A percentile compares a stretch with the other conserved stretches of the same genome.
phyloP scores from a whole-genome alignment of 2,888 invertebrate genomes.

The Amphipyra tragopoginis region DNA sequence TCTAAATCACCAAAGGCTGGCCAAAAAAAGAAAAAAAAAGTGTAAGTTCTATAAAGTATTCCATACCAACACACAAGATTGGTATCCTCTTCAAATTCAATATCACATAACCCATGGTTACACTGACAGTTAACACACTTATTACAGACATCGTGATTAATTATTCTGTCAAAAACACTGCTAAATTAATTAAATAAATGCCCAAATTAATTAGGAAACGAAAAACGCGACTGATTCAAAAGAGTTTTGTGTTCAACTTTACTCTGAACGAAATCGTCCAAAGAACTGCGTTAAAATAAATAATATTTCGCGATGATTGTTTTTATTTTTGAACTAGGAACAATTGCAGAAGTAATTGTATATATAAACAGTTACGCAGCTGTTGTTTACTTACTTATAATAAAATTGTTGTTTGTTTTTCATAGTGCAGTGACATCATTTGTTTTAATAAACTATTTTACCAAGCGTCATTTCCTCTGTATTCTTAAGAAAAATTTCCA shows the following conservation, averaged over 20 bases:
- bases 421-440: slow-evolving; percentile 29
- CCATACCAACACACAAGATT: neutral
- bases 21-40: no score
- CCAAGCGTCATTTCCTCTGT: slow-evolving; percentile 9
- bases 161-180: neutral
- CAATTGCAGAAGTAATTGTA: neutral
- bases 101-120: slow-evolving; percentile 1
- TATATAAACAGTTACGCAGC: neutral
- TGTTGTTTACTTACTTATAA: slow-evolving; percentile 26
- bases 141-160: neutral
- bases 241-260: neutral
- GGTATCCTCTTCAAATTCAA: neutral
- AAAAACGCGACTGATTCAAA: neutral
- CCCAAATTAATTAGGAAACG: neutral
- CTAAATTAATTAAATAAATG: no score
- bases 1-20: no score
- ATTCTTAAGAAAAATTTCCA: slow-evolving; percentile 2
- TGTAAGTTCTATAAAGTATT: no score
- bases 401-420: slow-evolving; percentile 16
- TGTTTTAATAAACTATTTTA: slow-evolving; percentile 17
- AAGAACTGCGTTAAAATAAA: neutral
- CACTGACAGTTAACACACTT: slow-evolving; percentile 1
- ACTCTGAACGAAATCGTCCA: neutral
- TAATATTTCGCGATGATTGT: neutral
- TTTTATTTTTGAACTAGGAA: neutral